These are phyloP conservation scores for Baronia brevicornis DNA, from an alignment of 2,888 invertebrate genomes.

Conservation along the genomic window DNA sequence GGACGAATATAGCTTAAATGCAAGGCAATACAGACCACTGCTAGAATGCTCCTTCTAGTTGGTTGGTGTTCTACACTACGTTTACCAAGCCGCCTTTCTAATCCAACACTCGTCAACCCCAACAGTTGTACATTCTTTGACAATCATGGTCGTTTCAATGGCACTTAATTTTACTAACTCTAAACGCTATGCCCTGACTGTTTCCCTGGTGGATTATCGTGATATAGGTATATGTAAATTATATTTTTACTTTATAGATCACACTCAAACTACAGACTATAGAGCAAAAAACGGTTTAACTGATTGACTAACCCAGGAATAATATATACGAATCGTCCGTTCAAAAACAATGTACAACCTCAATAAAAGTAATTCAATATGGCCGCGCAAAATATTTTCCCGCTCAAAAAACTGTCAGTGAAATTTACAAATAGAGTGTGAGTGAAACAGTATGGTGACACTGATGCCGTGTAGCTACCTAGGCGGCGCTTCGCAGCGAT, in stretches of 20 bases:
- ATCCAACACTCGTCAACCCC: too few species aligned
- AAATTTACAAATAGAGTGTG: conserved; percentile 45
- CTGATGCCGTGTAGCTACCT: conserved; percentile 81
- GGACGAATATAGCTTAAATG: too few species aligned
- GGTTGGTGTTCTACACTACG: too few species aligned
- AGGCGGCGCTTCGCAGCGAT: conserved; percentile 72
- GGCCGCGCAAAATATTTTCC: conserved; percentile 41
- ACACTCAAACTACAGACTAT: conserved; percentile 40
- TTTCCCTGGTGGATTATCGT: too few species aligned
- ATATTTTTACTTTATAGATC: conserved; percentile 17
- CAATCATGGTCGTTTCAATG: too few species aligned
- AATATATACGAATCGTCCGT: conserved; percentile 32
- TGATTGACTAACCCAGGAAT: too few species aligned
- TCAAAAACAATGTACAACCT: conserved; percentile 44
- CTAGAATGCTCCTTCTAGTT: too few species aligned
- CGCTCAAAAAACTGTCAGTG: conserved; percentile 63
- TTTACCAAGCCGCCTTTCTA: too few species aligned
- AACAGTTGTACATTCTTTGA: too few species aligned
- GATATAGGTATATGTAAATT: neutral
- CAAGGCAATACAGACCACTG: too few species aligned
- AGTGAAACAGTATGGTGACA: conserved; percentile 75
- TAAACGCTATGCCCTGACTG: too few species aligned
- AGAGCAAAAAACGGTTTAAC: conserved; percentile 28
- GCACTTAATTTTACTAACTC: too few species aligned
- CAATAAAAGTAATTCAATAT: conserved; percentile 39